phyloP scores from a whole-genome alignment of 2,888 invertebrate species.

The Epsilonema sp. region DNA sequence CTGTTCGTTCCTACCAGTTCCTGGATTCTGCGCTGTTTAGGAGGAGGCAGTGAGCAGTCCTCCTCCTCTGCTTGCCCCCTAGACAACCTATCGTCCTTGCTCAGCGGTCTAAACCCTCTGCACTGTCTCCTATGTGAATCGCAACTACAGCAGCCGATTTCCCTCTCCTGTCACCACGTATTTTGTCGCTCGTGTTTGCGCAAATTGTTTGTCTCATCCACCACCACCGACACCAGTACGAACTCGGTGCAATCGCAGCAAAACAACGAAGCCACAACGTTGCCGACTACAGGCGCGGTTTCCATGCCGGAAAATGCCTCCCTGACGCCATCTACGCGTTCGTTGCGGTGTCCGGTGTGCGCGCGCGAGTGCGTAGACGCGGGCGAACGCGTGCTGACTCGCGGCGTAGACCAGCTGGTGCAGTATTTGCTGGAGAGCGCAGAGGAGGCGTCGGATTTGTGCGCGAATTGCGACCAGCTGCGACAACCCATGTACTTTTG shows the following conservation, averaged over 20 bases:
- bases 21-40: too few species aligned
- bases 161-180: slow-evolving; percentile 48
- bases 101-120: too few species aligned
- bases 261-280: too few species aligned
- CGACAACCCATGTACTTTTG: slow-evolving; percentile 50
- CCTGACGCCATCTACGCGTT: too few species aligned
- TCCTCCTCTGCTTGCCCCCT: too few species aligned
- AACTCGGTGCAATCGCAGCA: slow-evolving; percentile 41
- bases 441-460: slow-evolving; percentile 49
- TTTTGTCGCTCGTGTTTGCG: slow-evolving; percentile 46
- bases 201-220: background rate
- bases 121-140: slow-evolving; percentile 47
- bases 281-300: too few species aligned
- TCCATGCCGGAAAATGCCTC: too few species aligned
- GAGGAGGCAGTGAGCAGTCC: too few species aligned
- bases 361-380: too few species aligned
- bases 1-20: too few species aligned
- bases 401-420: slow-evolving; percentile 44
- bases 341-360: slow-evolving; percentile 46
- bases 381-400: slow-evolving; percentile 15
- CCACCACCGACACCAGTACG: too few species aligned
- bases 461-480: slow-evolving; percentile 50
- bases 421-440: slow-evolving; percentile 49
- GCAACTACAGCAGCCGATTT: slow-evolving; percentile 47
- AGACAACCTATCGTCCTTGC: too few species aligned